Conservation (phyloP, 2,888 invertebrate species). For the Neoascia interrupta region DNA sequence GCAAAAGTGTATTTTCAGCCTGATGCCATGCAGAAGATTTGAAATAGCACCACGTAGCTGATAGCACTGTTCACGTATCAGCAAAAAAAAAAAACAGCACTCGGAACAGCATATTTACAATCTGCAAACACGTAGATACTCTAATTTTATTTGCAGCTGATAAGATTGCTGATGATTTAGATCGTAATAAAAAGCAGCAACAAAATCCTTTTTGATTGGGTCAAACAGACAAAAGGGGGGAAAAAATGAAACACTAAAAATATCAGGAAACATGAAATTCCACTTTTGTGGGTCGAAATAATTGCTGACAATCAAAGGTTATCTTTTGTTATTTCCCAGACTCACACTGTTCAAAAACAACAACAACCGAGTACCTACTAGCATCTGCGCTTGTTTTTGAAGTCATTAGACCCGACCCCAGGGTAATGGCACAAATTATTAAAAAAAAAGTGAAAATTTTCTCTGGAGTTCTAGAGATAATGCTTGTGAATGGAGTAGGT, state of each 20-base stretch:
- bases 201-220: constrained; percentile 13
- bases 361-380: neutral
- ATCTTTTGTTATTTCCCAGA: neutral
- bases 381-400: constrained; percentile 24
- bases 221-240: no score
- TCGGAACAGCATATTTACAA: neutral
- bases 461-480: no score
- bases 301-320: no score
- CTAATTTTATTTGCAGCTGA: constrained; percentile 18
- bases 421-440: neutral
- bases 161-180: constrained; percentile 11
- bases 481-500: no score
- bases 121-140: neutral
- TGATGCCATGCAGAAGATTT: constrained; percentile 33
- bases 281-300: constrained; percentile 20
- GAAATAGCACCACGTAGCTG: neutral
- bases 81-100: neutral
- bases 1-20: constrained; percentile 31
- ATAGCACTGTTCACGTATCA: no score
- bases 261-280: constrained; percentile 23
- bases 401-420: neutral
- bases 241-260: neutral
- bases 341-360: no score
- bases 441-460: neutral
- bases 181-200: neutral